Evolutionary conservation across 2,888 invertebrate species (phyloP).

Genomic region (Tachystola acroxantha): DNA sequence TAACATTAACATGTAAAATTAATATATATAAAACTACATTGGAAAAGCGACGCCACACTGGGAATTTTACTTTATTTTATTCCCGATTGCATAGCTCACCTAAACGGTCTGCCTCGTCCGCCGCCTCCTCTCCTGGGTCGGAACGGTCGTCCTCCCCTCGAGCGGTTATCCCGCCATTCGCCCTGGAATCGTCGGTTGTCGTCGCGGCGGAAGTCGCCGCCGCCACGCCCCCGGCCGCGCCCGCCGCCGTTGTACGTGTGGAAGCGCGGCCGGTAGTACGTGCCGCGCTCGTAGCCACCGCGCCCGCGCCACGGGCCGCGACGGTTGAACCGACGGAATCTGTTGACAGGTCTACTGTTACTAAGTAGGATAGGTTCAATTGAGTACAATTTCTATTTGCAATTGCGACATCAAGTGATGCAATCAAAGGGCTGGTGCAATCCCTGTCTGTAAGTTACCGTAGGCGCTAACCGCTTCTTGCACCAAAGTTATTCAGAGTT

Average conservation of each 20-base stretch:
- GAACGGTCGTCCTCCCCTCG: constrained; percentile 60
- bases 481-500: no score
- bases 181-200: constrained; percentile 46
- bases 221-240: constrained; percentile 67
- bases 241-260: constrained; percentile 80
- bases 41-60: no score
- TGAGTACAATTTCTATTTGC: no score
- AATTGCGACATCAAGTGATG: no score
- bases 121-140: constrained; percentile 59
- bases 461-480: no score
- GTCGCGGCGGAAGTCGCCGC: constrained; percentile 59
- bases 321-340: constrained; percentile 57
- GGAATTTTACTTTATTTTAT: no score
- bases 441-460: no score
- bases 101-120: constrained; percentile 62
- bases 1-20: constrained; percentile 1
- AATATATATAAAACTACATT: no score
- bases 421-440: no score
- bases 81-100: no score
- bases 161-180: constrained; percentile 50
- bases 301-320: constrained; percentile 77
- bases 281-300: constrained; percentile 83
- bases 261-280: constrained; percentile 88
- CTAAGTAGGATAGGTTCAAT: no score
- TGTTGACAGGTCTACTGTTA: no score